phyloP scores from a whole-genome alignment of 2,113 vertebrate genomes.

The Dolichotis patagonum region DNA sequence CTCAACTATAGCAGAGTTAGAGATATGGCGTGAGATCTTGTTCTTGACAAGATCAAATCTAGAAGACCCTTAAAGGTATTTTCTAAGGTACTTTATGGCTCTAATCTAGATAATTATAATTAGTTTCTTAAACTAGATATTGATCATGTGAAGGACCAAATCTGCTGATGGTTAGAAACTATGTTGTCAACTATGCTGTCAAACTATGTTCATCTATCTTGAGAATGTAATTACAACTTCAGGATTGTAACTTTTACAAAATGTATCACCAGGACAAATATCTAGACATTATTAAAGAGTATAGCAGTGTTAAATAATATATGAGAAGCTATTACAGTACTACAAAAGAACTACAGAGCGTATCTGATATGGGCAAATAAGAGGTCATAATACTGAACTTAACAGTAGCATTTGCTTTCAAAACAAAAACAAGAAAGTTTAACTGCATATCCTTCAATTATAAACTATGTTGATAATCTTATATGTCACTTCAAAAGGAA shows the following conservation, averaged over 20 bases:
- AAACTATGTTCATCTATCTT: background rate
- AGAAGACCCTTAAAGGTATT: conserved; percentile 11
- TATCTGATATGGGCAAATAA: background rate
- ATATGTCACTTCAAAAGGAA: background rate
- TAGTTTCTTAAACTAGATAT: conserved; percentile 29
- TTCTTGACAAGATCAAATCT: conserved; percentile 10
- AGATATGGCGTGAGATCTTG: too few species aligned
- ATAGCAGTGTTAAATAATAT: background rate
- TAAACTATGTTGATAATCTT: background rate
- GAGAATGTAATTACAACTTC: conserved; percentile 41
- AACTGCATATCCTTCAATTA: conserved; percentile 16
- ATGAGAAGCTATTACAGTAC: background rate
- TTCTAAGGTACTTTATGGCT: background rate
- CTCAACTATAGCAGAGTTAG: too few species aligned
- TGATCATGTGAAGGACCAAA: conserved; percentile 22
- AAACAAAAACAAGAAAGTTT: conserved; percentile 39
- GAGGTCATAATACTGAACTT: background rate
- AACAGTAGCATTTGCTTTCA: conserved; percentile 25
- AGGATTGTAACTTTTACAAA: conserved; percentile 22
- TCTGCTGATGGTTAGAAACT: background rate
- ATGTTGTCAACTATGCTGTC: background rate
- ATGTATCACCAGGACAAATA: background rate
- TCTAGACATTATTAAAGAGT: background rate
- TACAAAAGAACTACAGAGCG: background rate
- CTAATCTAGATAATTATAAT: background rate